Evolutionary conservation across 2,797 vertebrate species (phyloP).

Genomic region (Pseudomugil gertrudae): DNA sequence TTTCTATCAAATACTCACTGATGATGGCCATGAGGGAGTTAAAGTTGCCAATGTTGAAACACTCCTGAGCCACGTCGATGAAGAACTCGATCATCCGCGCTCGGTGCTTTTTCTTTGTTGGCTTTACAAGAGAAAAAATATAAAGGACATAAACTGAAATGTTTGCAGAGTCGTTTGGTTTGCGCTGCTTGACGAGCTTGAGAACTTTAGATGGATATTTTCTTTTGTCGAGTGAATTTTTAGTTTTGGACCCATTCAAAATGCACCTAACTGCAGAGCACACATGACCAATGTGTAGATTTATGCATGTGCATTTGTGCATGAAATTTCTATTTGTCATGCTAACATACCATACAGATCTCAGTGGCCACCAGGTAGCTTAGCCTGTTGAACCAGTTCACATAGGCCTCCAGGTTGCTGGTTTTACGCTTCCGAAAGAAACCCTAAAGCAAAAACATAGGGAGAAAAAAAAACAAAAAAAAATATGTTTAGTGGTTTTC

Average conservation of each 20-base stretch:
- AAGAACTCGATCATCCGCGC: slow-evolving; percentile 95
- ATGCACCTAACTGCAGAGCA: neutral
- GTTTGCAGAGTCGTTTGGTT: neutral
- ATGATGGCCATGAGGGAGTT: slow-evolving; percentile 97
- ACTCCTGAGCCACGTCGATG: slow-evolving; percentile 93
- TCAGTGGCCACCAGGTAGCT: slow-evolving; percentile 94
- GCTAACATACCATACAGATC: slow-evolving; percentile 90
- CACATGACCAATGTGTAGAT: neutral
- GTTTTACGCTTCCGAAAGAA: slow-evolving; percentile 88
- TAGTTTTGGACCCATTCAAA: neutral
- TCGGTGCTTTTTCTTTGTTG: slow-evolving; percentile 93
- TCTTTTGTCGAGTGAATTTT: neutral
- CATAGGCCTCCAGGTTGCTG: slow-evolving; percentile 91
- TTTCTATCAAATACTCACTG: slow-evolving; percentile 83
- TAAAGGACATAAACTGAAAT: neutral
- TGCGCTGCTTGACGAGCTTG: neutral
- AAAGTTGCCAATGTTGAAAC: slow-evolving; percentile 97
- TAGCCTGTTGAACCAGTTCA: slow-evolving; percentile 95
- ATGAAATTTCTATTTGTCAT: neutral
- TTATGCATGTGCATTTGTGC: neutral
- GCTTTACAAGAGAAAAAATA: slow-evolving; percentile 74
- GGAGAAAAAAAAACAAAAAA: neutral
- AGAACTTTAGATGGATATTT: neutral
- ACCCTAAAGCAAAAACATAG: slow-evolving; percentile 58
- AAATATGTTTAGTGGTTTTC: neutral